A percentile compares a stretch with the other conserved stretches of the same genome.
phyloP scores from a whole-genome alignment of 1,140 invertebrate species.

The Listronotus bonariensis region DNA sequence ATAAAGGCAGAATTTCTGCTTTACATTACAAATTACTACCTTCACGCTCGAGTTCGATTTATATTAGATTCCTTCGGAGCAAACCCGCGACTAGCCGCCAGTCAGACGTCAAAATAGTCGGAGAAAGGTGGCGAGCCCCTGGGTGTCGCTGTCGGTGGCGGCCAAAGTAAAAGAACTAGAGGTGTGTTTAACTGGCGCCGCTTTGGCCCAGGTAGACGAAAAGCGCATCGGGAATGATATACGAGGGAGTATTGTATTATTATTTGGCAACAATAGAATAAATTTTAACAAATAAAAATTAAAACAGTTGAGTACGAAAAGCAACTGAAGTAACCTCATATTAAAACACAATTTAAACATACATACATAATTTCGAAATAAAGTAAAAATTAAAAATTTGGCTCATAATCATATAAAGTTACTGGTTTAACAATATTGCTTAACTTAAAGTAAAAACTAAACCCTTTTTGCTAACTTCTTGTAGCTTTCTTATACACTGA shows the following conservation, averaged over 20 bases:
- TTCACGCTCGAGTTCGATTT: slow-evolving; percentile 29
- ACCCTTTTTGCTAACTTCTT: too few species aligned
- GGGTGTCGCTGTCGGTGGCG: slow-evolving; percentile 36
- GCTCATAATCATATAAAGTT: too few species aligned
- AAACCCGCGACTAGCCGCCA: slow-evolving; percentile 28
- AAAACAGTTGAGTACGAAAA: not conserved
- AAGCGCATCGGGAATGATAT: slow-evolving; percentile 5
- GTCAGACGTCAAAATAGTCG: slow-evolving; percentile 36
- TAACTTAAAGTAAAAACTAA: too few species aligned
- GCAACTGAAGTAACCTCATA: not conserved
- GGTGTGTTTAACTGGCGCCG: slow-evolving; percentile 42
- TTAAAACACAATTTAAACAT: too few species aligned
- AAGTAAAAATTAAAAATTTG: too few species aligned
- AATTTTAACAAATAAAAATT: not conserved
- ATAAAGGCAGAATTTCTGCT: slow-evolving; percentile 13
- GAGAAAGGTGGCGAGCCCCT: slow-evolving; percentile 32
- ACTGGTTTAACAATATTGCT: too few species aligned
- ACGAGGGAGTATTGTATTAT: not conserved
- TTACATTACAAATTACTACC: slow-evolving; percentile 34
- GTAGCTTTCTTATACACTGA: too few species aligned
- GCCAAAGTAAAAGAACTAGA: slow-evolving; percentile 32
- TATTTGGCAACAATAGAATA: not conserved
- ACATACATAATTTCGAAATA: too few species aligned
- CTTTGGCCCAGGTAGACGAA: slow-evolving; percentile 31
- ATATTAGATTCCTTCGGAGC: slow-evolving; percentile 28